Evolutionary conservation across 2,888 invertebrate species (phyloP).

Genomic region (Eupithecia vulgata): DNA sequence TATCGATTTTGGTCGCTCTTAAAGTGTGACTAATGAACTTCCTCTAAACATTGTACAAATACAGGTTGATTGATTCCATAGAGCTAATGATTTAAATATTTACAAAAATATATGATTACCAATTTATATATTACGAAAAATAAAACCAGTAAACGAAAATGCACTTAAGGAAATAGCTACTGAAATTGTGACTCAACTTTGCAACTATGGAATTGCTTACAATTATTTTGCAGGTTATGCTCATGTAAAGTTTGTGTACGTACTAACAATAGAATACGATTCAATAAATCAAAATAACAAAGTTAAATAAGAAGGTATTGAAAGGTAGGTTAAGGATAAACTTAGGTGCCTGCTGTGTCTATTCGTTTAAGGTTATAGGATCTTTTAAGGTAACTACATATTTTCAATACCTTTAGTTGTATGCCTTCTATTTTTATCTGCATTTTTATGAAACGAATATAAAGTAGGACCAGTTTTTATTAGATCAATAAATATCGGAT

Average conservation of each 20-base stretch:
- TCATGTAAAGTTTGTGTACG: neutral
- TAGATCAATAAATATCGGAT: conserved; percentile 57
- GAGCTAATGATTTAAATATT: neutral
- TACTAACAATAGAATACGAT: neutral
- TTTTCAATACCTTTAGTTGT: neutral
- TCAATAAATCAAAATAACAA: neutral
- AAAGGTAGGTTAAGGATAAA: neutral
- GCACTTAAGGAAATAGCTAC: conserved; percentile 29
- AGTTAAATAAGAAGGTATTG: neutral
- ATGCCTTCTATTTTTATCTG: neutral
- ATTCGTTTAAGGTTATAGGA: neutral
- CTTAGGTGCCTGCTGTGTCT: neutral
- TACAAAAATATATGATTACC: neutral
- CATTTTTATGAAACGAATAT: conserved; percentile 11
- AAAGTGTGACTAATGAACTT: conserved; percentile 2
- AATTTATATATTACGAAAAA: neutral
- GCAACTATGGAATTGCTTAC: neutral
- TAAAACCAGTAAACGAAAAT: neutral
- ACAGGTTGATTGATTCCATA: neutral
- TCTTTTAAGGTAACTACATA: neutral
- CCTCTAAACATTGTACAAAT: neutral
- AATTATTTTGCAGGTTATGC: neutral
- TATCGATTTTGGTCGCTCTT: conserved; percentile 46
- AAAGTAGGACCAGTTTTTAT: conserved; percentile 60
- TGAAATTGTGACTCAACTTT: conserved; percentile 19